These are phyloP conservation scores for Sitophilus oryzae DNA, from an alignment of 1,140 invertebrate species.

Conservation along the genomic window DNA sequence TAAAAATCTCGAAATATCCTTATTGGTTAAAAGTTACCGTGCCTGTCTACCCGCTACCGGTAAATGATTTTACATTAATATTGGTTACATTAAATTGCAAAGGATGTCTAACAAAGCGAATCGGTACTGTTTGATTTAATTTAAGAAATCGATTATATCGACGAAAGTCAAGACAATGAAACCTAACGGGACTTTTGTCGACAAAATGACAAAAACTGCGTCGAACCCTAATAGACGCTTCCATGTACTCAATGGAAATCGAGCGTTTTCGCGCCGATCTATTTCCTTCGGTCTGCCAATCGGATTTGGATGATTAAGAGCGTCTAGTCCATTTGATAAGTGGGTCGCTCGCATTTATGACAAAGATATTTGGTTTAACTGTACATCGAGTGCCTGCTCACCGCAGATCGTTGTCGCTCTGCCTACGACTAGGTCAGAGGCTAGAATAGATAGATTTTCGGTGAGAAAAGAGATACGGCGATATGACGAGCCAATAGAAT, in stretches of 20 bases:
- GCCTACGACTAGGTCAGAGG: conserved; percentile 9
- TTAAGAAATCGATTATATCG: too few species aligned
- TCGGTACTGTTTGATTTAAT: too few species aligned
- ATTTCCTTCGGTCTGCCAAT: conserved; percentile 22
- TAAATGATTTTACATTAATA: too few species aligned
- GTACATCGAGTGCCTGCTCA: conserved; percentile 10
- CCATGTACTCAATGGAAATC: neutral
- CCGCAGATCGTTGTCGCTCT: conserved; percentile 13
- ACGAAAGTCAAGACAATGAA: neutral
- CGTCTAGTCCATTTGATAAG: conserved; percentile 30
- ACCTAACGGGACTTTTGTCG: neutral
- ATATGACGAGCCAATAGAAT: too few species aligned
- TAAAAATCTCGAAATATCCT: too few species aligned
- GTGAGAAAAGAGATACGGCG: too few species aligned
- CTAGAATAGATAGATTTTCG: neutral
- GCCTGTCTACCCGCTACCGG: too few species aligned
- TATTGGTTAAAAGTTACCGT: too few species aligned
- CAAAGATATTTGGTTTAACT: conserved; percentile 17
- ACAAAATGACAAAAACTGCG: neutral
- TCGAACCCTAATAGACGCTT: neutral
- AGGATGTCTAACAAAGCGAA: too few species aligned
- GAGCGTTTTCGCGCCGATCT: conserved; percentile 16
- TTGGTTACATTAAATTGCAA: too few species aligned
- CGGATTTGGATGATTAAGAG: conserved; percentile 28
- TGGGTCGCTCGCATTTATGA: conserved; percentile 18